phyloP scores from a whole-genome alignment of 2,888 invertebrate species.

The Stenoptilia bipunctidactyla region DNA sequence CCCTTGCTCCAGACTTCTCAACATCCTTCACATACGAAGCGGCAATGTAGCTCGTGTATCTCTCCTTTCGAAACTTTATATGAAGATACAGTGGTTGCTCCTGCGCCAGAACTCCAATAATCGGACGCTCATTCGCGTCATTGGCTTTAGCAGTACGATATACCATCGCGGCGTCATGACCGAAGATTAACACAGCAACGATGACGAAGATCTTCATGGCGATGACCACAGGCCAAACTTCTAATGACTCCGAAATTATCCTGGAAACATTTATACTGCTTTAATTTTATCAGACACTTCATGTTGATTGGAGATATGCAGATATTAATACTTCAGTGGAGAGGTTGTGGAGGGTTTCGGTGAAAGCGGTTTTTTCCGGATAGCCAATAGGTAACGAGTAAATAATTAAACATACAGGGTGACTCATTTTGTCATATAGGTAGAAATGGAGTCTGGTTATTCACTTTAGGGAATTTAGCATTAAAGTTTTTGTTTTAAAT shows the following conservation, averaged over 20 bases:
- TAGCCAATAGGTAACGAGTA: too few species aligned
- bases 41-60: conserved; percentile 81
- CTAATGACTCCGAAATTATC: not conserved
- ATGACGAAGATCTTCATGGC: not conserved
- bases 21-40: conserved; percentile 91
- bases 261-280: conserved; percentile 3
- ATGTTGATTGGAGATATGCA: too few species aligned
- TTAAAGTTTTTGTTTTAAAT: too few species aligned
- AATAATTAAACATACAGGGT: too few species aligned
- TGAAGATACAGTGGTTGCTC: conserved; percentile 71
- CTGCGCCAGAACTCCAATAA: conserved; percentile 80
- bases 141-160: too few species aligned
- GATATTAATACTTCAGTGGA: too few species aligned
- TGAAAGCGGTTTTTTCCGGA: too few species aligned
- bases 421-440: too few species aligned
- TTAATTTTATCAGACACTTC: not conserved
- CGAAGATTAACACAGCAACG: conserved; percentile 3
- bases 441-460: too few species aligned
- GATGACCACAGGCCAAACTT: not conserved
- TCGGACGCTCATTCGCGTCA: conserved; percentile 60
- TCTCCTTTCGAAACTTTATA: conserved; percentile 59
- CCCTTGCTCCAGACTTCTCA: conserved; percentile 89
- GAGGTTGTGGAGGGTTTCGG: too few species aligned
- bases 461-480: too few species aligned
- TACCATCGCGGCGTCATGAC: conserved; percentile 38